A percentile compares a stretch with the other conserved stretches of the same genome.
These are phyloP conservation scores for Chrysomela aeneicollis DNA, from an alignment of 2,888 invertebrate species.

Conservation along the genomic window DNA sequence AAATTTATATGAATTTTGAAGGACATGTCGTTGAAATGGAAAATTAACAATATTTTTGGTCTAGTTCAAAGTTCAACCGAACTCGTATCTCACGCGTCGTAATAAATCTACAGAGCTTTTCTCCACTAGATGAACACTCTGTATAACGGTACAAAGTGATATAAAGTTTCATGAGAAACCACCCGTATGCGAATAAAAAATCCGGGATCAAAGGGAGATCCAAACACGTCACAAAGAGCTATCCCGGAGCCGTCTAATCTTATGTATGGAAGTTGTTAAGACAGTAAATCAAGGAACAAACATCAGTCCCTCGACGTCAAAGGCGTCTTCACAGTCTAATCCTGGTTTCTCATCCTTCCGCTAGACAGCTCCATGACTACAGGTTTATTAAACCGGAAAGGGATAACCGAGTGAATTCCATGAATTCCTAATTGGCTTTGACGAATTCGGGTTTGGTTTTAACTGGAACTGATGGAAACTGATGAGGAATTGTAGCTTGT, in stretches of 20 bases:
- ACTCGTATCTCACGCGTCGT: too few relatives aligned
- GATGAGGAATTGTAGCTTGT: slow-evolving; percentile 14
- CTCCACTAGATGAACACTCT: too few relatives aligned
- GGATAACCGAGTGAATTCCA: slow-evolving; percentile 33
- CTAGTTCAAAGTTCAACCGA: too few relatives aligned
- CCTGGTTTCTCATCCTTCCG: slow-evolving; percentile 25
- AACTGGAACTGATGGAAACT: slow-evolving; percentile 24
- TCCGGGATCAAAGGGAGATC: neutral
- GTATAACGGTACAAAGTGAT: too few relatives aligned
- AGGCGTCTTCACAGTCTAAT: slow-evolving; percentile 34
- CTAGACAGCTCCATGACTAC: slow-evolving; percentile 27
- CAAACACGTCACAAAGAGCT: neutral
- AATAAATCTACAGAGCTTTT: too few relatives aligned
- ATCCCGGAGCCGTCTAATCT: slow-evolving; percentile 13
- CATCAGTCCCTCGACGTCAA: slow-evolving; percentile 41
- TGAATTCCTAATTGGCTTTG: slow-evolving; percentile 39
- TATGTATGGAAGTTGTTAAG: slow-evolving; percentile 40
- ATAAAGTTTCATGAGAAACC: neutral
- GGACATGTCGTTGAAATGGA: too few relatives aligned
- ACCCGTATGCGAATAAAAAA: neutral
- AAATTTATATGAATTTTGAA: too few relatives aligned
- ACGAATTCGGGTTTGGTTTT: slow-evolving; percentile 27
- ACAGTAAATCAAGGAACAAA: slow-evolving; percentile 48
- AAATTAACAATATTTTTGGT: too few relatives aligned
- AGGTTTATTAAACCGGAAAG: slow-evolving; percentile 30